These are phyloP conservation scores for Cephus nigrinus DNA, from an alignment of 2,888 invertebrate genomes.

Conservation along the genomic window DNA sequence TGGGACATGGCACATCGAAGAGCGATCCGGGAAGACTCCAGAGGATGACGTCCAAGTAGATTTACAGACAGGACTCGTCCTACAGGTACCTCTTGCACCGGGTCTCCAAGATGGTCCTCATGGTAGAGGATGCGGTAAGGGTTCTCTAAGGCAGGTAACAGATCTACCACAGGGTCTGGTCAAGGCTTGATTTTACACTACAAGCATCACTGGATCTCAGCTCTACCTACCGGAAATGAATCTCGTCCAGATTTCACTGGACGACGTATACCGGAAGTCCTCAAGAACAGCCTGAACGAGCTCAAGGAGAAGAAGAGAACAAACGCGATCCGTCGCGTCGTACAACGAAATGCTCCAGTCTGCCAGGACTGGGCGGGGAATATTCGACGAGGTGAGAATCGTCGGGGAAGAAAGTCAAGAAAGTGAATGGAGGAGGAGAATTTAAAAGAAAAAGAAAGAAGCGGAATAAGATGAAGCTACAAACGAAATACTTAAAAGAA, in stretches of 20 bases:
- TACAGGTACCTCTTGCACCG: not conserved
- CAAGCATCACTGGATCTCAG: not conserved
- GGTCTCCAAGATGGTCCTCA: not conserved
- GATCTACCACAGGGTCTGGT: not conserved
- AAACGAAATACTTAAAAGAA: slow-evolving; percentile 18
- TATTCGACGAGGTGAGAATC: not conserved
- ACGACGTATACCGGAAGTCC: not conserved
- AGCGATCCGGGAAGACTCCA: not conserved
- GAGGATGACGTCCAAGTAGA: not conserved
- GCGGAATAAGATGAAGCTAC: not conserved
- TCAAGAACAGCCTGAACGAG: not conserved
- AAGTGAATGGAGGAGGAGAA: not conserved
- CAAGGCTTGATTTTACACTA: too few relatives aligned
- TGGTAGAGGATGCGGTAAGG: not conserved
- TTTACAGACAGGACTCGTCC: not conserved
- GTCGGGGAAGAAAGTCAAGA: not conserved
- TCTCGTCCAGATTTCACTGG: not conserved
- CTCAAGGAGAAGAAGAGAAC: not conserved
- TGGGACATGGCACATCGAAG: not conserved
- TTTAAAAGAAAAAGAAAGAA: not conserved
- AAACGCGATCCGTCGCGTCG: not conserved
- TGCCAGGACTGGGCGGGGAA: not conserved
- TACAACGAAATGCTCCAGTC: not conserved
- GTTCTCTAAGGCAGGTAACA: not conserved
- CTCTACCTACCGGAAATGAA: not conserved